Conservation (phyloP, 2,113 vertebrate genomes). For the Rhinopomastus cyanomelas region DNA sequence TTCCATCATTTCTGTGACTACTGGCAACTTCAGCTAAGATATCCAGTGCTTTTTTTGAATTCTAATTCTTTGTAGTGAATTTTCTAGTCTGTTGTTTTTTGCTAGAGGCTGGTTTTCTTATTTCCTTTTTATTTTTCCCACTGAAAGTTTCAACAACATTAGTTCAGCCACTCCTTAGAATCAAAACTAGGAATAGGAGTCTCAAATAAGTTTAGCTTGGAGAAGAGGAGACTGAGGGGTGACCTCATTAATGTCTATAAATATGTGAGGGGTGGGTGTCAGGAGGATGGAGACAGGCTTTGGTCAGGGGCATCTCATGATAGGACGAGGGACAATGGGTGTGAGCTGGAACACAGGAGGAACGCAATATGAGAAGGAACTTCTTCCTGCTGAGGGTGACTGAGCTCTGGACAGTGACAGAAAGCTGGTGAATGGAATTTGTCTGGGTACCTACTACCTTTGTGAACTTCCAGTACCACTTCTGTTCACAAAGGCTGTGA, state of each 20-base stretch:
- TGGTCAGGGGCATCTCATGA: too few relatives aligned
- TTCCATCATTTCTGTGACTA: neutral
- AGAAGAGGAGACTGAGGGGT: too few relatives aligned
- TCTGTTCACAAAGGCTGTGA: neutral
- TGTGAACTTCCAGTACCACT: neutral
- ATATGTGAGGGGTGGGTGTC: too few relatives aligned
- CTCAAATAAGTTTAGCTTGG: too few relatives aligned
- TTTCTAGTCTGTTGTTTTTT: neutral
- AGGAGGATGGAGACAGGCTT: too few relatives aligned
- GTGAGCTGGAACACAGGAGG: too few relatives aligned
- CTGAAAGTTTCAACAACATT: neutral
- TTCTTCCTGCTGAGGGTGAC: too few relatives aligned
- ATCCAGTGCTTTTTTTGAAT: neutral
- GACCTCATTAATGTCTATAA: too few relatives aligned
- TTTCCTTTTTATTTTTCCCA: neutral
- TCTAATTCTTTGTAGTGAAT: neutral
- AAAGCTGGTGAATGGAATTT: neutral
- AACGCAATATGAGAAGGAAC: too few relatives aligned
- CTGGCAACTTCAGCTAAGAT: neutral
- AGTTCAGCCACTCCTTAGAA: neutral
- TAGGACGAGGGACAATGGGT: too few relatives aligned
- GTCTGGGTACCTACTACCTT: neutral
- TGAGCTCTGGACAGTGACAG: too few relatives aligned
- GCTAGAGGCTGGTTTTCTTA: neutral
- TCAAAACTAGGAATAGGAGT: neutral